Evolutionary conservation across 1,140 invertebrate species (phyloP).

Genomic region (Drosophila nigrodunni): DNA sequence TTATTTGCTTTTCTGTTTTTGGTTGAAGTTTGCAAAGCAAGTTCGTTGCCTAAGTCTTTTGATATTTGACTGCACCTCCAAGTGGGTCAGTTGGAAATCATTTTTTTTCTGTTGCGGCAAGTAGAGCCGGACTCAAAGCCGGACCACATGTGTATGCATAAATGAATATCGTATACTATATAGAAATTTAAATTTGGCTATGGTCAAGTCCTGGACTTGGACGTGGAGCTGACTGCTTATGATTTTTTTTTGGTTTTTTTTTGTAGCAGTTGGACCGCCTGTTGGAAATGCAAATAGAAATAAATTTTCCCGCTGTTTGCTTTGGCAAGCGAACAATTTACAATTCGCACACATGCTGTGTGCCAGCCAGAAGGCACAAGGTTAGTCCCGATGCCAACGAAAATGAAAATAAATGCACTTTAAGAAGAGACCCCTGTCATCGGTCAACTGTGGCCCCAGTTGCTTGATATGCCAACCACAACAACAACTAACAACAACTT

Average conservation of each 20-base stretch:
- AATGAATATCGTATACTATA: conserved; percentile 65
- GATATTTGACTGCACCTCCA: conserved; percentile 55
- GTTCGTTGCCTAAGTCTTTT: conserved; percentile 72
- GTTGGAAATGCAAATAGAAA: conserved; percentile 68
- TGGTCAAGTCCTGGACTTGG: conserved; percentile 17
- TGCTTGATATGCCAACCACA: conserved; percentile 71
- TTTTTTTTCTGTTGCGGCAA: conserved; percentile 57
- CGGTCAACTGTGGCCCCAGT: conserved; percentile 72
- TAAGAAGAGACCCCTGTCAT: conserved; percentile 71
- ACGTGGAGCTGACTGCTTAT: conserved; percentile 51
- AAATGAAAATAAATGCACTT: conserved; percentile 80
- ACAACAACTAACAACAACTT: background rate
- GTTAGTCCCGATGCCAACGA: conserved; percentile 60
- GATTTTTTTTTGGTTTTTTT: conserved; percentile 19
- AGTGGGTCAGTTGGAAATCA: conserved; percentile 62
- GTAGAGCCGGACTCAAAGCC: conserved; percentile 34
- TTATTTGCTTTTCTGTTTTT: conserved; percentile 17
- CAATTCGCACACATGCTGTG: conserved; percentile 80
- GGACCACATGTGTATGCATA: conserved; percentile 47
- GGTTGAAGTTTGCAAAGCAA: conserved; percentile 31
- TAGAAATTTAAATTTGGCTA: conserved; percentile 44
- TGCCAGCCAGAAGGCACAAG: conserved; percentile 38
- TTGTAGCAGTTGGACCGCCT: background rate
- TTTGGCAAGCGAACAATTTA: conserved; percentile 75
- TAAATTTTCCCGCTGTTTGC: conserved; percentile 75